Conservation (phyloP, 2,797 vertebrate genomes). For the Mastacembelus armatus region DNA sequence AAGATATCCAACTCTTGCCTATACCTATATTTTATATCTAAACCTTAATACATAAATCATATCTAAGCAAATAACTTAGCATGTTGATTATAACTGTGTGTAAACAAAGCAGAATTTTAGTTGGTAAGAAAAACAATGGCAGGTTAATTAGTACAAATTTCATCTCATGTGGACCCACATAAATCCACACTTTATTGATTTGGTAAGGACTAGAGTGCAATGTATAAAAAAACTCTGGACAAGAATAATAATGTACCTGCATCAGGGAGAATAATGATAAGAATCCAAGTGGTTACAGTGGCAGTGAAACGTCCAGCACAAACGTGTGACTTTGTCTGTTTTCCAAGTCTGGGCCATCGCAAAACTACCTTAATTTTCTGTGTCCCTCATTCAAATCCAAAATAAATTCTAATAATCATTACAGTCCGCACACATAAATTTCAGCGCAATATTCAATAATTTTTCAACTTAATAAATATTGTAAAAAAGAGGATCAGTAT, state of each 20-base stretch:
- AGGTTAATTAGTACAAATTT: not conserved
- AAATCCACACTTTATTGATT: not conserved
- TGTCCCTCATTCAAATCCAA: conserved; percentile 42
- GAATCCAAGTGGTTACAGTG: not conserved
- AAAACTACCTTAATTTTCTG: conserved; percentile 26
- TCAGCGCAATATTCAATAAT: conserved; percentile 63
- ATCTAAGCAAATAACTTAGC: not conserved
- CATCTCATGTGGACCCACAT: too few species aligned
- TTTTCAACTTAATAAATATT: conserved; percentile 48
- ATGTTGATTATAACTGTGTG: conserved; percentile 7
- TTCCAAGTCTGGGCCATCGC: not conserved
- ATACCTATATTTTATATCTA: conserved; percentile 14
- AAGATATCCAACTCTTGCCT: conserved; percentile 1
- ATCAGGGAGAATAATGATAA: not conserved
- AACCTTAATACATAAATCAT: conserved; percentile 23
- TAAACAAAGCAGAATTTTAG: conserved; percentile 19
- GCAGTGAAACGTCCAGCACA: not conserved
- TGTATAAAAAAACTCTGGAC: not conserved
- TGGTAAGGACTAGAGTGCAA: not conserved
- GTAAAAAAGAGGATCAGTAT: conserved; percentile 22
- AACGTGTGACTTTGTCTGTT: not conserved
- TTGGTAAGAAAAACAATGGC: not conserved
- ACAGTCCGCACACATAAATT: conserved; percentile 65
- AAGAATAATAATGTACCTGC: not conserved
- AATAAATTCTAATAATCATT: too few species aligned